phyloP scores from a whole-genome alignment of 2,797 vertebrate species.

The Epinephelus coioides region DNA sequence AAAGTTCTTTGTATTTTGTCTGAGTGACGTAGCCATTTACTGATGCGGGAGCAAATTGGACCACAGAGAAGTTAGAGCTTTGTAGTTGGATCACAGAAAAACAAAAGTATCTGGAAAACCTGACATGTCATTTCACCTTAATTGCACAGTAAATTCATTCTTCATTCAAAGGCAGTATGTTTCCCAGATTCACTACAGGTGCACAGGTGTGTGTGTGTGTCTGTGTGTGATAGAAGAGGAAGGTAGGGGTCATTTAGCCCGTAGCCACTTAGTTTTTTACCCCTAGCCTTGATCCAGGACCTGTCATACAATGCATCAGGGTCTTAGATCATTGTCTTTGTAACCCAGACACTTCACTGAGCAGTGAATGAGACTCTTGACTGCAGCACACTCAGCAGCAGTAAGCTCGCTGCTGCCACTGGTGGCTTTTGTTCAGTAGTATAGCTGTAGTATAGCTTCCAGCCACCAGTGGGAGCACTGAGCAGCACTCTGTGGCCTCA shows the following conservation, averaged over 20 bases:
- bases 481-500: neutral
- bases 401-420: neutral
- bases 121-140: constrained; percentile 3
- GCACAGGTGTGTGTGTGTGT: neutral
- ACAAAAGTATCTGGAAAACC: neutral
- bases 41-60: neutral
- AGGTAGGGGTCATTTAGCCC: neutral
- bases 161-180: neutral
- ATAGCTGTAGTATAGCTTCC: neutral
- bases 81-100: neutral
- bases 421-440: constrained; percentile 17
- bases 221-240: neutral
- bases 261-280: neutral
- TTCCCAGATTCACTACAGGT: neutral
- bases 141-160: constrained; percentile 8
- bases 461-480: neutral
- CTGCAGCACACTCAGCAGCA: neutral
- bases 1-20: neutral
- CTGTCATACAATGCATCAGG: neutral
- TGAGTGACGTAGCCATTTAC: neutral
- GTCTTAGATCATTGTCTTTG: neutral
- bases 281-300: constrained; percentile 4
- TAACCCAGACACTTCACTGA: neutral
- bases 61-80: neutral
- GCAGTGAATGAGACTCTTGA: neutral